Base-by-base conservation (phyloP, 2,888 invertebrate species). In the Microctonus hyperodae region DNA sequence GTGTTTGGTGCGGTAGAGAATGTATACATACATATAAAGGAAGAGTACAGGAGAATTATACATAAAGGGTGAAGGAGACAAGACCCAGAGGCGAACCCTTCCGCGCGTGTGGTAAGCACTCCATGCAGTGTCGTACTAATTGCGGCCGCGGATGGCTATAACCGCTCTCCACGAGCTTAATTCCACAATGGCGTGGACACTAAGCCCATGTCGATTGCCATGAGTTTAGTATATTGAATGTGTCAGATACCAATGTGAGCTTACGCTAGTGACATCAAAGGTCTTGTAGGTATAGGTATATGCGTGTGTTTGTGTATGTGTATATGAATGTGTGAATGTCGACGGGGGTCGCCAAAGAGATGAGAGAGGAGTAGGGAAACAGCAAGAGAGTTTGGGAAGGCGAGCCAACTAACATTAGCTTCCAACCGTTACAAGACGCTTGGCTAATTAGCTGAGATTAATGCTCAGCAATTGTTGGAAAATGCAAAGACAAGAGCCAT, bases 61-160 rank as follows among this genome's bases (percentile, higher is more conserved):
- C 25, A 50, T 40, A 40, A 50, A 37, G 53, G 64, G 51, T 55
- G 62, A 57, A 56, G 58, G 58, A 60, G 35, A 65, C 51, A 63
- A 67, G 40, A 64, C 64, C 60, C 67, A 59, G 67, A 68, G 68
- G 40, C 68, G 68, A 69, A 75, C 76, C 79, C 78, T 69, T 76
- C 70, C 71, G 7, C n/a, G 44, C n/a, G 20, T 44, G 44, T 5
- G 44, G 74, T 75, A 78, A 78, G 72, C 79, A 79, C 79, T 82
- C 77, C 79, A 80, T 80, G 78, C 80, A 79, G 81, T 80, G 79
- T 78, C 79, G 79, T 77, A 80, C 81, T 82, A 82, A 82, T 82
- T 82, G 81, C 81, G 79, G 78, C 76, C 81, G 73, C 82, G 82
- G 82, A 81, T 82, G 82, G 76, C 76, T 75, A 78, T 82, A 81